phyloP scores from a whole-genome alignment of 2,888 invertebrate genomes.

The Neelides folsomi region DNA sequence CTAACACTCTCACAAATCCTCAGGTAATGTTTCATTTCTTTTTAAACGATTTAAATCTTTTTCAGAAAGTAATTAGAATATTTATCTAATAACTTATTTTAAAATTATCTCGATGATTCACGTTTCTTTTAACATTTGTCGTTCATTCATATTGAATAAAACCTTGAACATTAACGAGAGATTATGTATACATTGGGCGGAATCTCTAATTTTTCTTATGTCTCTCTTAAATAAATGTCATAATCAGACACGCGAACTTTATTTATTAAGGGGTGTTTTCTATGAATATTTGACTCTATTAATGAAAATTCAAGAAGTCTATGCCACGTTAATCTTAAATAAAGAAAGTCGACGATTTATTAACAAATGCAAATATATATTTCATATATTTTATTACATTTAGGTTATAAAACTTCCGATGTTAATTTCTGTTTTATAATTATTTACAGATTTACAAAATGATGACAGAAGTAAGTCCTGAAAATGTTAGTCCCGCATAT shows the following conservation, averaged over 20 bases:
- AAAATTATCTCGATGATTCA: slow-evolving; percentile 8
- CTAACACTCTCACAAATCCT: slow-evolving; percentile 74
- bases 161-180: too few relatives aligned
- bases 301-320: too few relatives aligned
- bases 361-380: too few relatives aligned
- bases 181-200: too few relatives aligned
- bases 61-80: background rate
- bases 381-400: too few relatives aligned
- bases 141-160: background rate
- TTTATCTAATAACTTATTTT: background rate
- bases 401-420: too few relatives aligned
- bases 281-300: background rate
- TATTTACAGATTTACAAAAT: slow-evolving; percentile 53
- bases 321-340: background rate
- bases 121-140: background rate
- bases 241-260: too few relatives aligned
- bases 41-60: slow-evolving; percentile 4
- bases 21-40: slow-evolving; percentile 43
- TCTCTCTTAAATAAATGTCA: too few relatives aligned
- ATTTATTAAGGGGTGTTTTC: background rate
- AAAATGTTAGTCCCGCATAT: slow-evolving; percentile 51
- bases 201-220: too few relatives aligned
- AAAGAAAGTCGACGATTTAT: too few relatives aligned
- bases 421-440: slow-evolving; percentile 4
- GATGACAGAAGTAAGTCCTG: slow-evolving; percentile 38